Evolutionary conservation across 2,113 vertebrate genomes (phyloP), one percentile per base, ranked within the genome.

Genomic region (Chloropsis cyanopogon): DNA sequence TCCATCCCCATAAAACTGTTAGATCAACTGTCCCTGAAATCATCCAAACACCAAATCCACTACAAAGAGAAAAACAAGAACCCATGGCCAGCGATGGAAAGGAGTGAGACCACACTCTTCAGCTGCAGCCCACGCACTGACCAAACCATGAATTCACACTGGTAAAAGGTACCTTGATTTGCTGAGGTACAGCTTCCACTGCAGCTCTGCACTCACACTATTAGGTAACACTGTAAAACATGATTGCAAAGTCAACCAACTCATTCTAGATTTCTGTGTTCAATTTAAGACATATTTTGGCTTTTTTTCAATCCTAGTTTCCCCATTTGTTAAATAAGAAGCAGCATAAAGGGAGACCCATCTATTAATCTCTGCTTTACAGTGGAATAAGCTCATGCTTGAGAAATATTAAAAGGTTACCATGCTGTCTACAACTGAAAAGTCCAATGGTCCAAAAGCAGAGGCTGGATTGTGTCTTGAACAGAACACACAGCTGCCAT

Each of bases 1-100:
- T 87, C 78, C 73, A 86, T 31, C 28, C 69, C 49, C 41, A 53
- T 71, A 84, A 89, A 90, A 71, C 41, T 52, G 47, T 79, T 60
- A 87, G 39, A 94, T 64, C 87, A 93, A 60, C 73, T 79, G 73
- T 71, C 77, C 81, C 69, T 82, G 61, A 73, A 89, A 68, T 49
- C 64, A 91, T 56, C 17, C 84, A 85, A 53, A 60, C 87, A 54
- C 78, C 63, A 92, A 92, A 92, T 52, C 87, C 77, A 87, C 90
- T 78, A 87, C 77, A 92, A 78, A 88, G 72, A 73, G 13, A 89
- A 21, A 0, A 79, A 33, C 35, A 84, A 53, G 29, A 91, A 63
- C 9, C 21, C 56, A 26, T 2, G 47, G 42, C 50, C 60, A 78
- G 42, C 1, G 4, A 44, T 12, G 29, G 29, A 7, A 59, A 82